phyloP scores from a whole-genome alignment of 2,797 vertebrate species.

The Pipistrellus kuhlii region DNA sequence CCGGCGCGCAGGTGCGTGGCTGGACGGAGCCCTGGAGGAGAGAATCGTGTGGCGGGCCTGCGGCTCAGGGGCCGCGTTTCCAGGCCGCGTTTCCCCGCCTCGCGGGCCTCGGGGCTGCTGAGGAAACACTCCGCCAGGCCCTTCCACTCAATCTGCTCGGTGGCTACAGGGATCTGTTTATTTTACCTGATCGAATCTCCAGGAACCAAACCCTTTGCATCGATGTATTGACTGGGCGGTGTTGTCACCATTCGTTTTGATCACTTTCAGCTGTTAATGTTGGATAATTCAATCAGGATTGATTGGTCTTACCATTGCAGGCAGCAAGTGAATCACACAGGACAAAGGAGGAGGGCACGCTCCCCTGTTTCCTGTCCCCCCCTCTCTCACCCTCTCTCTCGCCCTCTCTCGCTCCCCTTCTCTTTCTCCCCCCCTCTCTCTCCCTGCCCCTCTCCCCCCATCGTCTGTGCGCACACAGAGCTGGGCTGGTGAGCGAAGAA shows the following conservation, averaged over 20 bases:
- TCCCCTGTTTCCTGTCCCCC: constrained; percentile 49
- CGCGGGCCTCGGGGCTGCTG: constrained; percentile 66
- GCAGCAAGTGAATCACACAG: constrained; percentile 83
- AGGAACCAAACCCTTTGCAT: constrained; percentile 87
- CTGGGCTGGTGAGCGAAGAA: not conserved
- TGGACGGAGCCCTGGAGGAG: not conserved
- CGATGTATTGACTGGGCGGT: constrained; percentile 81
- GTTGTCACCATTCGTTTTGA: constrained; percentile 85
- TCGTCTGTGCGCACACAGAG: not conserved
- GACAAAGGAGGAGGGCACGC: constrained; percentile 50
- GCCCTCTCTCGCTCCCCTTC: not conserved
- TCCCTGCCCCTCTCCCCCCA: rapidly evolving
- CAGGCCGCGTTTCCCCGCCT: constrained; percentile 19
- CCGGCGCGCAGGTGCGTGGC: no score
- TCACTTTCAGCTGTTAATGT: constrained; percentile 87
- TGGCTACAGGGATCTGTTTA: constrained; percentile 87
- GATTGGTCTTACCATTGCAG: constrained; percentile 69
- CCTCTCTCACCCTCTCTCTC: no score
- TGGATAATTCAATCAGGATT: constrained; percentile 84
- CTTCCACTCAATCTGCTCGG: constrained; percentile 85
- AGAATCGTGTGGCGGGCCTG: constrained; percentile 28
- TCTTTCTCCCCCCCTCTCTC: no score
- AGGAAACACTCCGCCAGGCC: constrained; percentile 73
- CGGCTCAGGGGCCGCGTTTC: constrained; percentile 44
- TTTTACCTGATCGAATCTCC: constrained; percentile 86